A percentile compares a stretch with the other conserved stretches of the same genome.
Evolutionary conservation across 2,888 invertebrate genomes (phyloP).

Genomic region (Eilema depressum): DNA sequence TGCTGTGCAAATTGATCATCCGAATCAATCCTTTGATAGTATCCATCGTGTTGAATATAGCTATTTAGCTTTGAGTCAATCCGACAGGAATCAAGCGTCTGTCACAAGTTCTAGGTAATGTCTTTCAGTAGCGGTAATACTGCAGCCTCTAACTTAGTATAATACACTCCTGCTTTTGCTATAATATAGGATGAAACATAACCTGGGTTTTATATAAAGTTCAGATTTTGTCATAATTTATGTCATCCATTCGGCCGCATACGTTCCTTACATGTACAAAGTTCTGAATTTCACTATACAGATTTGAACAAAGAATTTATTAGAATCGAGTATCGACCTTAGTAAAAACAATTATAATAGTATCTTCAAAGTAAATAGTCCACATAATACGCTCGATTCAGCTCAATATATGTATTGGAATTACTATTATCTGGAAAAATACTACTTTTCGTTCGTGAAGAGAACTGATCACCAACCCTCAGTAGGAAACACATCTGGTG

Average conservation of each 20-base stretch:
- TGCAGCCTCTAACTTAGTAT: background rate
- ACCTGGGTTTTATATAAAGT: background rate
- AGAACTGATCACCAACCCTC: no score
- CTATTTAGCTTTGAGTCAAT: conserved; percentile 34
- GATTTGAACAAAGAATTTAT: background rate
- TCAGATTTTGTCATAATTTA: background rate
- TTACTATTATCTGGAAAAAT: background rate
- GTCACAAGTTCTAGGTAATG: conserved; percentile 17
- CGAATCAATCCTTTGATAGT: conserved; percentile 36
- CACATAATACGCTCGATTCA: no score
- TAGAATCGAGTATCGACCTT: background rate
- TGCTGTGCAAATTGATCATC: conserved; percentile 31
- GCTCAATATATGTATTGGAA: background rate
- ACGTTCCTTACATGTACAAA: background rate
- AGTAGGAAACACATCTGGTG: no score
- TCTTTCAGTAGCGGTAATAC: background rate
- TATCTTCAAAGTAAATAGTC: no score
- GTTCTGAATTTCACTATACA: background rate
- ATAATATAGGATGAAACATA: background rate
- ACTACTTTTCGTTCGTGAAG: no score
- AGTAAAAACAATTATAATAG: background rate
- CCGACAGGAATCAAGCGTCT: conserved; percentile 30
- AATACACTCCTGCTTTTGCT: background rate
- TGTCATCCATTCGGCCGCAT: no score
- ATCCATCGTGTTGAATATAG: conserved; percentile 17